Percentiles rank a stretch among this genome's conserved stretches.
phyloP scores from a whole-genome alignment of 2,888 invertebrate species.

The Rhabditoides inermis region DNA sequence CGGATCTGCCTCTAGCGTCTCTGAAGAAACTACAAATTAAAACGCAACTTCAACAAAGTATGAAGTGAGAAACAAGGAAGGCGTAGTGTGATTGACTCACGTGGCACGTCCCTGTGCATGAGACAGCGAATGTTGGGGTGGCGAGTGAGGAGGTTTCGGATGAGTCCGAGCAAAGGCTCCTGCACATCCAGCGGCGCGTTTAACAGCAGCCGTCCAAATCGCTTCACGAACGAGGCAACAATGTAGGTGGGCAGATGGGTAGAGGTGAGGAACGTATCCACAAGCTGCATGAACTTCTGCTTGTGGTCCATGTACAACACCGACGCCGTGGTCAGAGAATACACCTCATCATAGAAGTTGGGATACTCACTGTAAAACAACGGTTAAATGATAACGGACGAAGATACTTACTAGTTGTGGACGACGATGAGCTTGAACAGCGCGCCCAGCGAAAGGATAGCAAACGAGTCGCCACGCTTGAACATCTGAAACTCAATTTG shows the following conservation, averaged over 20 bases:
- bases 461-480: constrained; percentile 65
- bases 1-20: constrained; percentile 63
- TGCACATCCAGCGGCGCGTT: constrained; percentile 71
- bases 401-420: constrained; percentile 68
- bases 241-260: constrained; percentile 83
- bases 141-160: constrained; percentile 74
- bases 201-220: constrained; percentile 73
- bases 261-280: constrained; percentile 82
- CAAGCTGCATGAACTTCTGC: constrained; percentile 75
- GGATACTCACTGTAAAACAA: constrained; percentile 70
- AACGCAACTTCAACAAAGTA: not conserved
- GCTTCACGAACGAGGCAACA: constrained; percentile 86
- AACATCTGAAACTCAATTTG: constrained; percentile 14
- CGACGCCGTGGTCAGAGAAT: constrained; percentile 81
- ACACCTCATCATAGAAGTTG: constrained; percentile 85
- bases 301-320: constrained; percentile 84
- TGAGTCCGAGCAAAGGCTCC: constrained; percentile 68
- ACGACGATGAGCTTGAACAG: constrained; percentile 79
- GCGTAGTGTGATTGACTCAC: too few species aligned
- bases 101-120: constrained; percentile 33
- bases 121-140: constrained; percentile 69
- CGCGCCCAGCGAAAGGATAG: constrained; percentile 81
- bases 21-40: constrained; percentile 1
- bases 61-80: not conserved
- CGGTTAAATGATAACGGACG: not conserved